These are phyloP conservation scores for Trinectes maculatus DNA, from an alignment of 2,113 vertebrate species.

Conservation along the genomic window DNA sequence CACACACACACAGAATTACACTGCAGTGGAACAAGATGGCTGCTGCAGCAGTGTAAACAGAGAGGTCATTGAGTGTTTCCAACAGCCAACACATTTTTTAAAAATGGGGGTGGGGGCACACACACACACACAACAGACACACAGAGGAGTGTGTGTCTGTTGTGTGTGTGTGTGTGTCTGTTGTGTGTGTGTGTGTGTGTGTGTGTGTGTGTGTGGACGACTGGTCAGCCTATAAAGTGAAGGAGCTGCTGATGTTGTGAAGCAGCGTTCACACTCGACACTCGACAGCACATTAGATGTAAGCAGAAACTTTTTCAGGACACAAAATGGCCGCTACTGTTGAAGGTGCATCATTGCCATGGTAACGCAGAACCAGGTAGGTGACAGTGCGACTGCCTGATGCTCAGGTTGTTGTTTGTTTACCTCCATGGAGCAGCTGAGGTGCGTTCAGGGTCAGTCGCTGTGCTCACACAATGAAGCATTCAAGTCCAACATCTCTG, in stretches of 20 bases:
- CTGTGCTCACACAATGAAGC: no score
- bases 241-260: not conserved
- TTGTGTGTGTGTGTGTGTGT: not conserved
- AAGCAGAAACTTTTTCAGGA: not conserved
- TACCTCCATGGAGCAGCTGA: no score
- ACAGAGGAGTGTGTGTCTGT: not conserved
- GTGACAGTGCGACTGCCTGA: not conserved
- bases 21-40: conserved; percentile 64
- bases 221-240: not conserved
- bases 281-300: not conserved
- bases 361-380: conserved; percentile 10
- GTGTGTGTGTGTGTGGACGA: not conserved
- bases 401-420: not conserved
- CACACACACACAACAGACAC: conserved; percentile 1
- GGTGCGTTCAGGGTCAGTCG: conserved; percentile 13
- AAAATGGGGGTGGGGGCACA: not conserved
- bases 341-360: not conserved
- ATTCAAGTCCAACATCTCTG: no score
- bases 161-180: conserved; percentile 7
- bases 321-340: conserved; percentile 50
- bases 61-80: conserved; percentile 40
- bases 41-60: conserved; percentile 33
- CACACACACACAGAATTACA: conserved; percentile 5
- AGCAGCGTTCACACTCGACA: not conserved
- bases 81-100: no score